Conservation (phyloP, 2,113 vertebrate genomes). For the Microtus pennsylvanicus region DNA sequence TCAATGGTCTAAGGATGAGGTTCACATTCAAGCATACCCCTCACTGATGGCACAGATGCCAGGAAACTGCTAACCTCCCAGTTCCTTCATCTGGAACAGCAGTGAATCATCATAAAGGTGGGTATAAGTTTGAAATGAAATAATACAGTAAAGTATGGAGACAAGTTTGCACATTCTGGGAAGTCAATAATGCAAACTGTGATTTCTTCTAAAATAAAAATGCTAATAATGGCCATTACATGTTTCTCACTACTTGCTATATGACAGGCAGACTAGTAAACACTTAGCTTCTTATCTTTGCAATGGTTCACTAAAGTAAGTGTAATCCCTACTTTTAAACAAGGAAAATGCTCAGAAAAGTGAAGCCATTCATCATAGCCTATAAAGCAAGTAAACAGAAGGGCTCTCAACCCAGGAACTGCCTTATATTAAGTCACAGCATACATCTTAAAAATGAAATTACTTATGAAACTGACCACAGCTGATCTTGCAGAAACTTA, state of each 20-base stretch:
- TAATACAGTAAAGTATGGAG: not conserved
- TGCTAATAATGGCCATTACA: not conserved
- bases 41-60: not conserved
- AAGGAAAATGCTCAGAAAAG: not conserved
- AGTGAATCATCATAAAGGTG: too few relatives aligned
- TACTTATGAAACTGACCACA: not conserved
- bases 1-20: too few relatives aligned
- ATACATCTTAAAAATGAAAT: not conserved
- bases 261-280: not conserved
- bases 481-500: not conserved
- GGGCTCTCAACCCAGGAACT: not conserved
- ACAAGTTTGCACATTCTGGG: not conserved
- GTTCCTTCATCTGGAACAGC: not conserved
- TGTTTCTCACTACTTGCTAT: not conserved
- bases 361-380: not conserved
- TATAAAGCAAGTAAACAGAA: not conserved
- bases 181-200: not conserved
- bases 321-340: not conserved
- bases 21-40: not conserved
- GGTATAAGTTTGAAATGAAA: not conserved
- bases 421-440: not conserved
- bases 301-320: not conserved
- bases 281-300: not conserved
- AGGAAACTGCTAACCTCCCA: not conserved
- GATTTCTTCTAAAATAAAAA: constrained; percentile 27